These are phyloP conservation scores for Paedocypris micromegethes DNA, from an alignment of 2,797 vertebrate genomes.

Conservation along the genomic window DNA sequence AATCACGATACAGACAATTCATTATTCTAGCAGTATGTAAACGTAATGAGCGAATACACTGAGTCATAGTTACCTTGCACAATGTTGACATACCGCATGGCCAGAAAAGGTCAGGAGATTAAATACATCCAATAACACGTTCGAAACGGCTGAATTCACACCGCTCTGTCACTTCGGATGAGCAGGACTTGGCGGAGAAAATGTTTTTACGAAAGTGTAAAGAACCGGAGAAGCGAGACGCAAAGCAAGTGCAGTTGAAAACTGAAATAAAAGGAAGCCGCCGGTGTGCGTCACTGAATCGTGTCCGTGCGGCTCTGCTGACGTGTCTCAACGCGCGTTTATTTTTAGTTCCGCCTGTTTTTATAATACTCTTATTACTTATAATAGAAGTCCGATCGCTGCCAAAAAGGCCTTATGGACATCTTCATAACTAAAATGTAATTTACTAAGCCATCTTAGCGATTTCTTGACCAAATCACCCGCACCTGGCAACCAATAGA, in stretches of 20 bases:
- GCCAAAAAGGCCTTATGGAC: no score
- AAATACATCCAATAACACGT: slow-evolving; percentile 1
- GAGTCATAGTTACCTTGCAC: slow-evolving; percentile 39
- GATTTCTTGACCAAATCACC: no score
- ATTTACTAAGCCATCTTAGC: no score
- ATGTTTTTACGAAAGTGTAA: background rate
- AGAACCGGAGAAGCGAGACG: slow-evolving; percentile 53
- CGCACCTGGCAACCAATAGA: no score
- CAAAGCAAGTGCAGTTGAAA: background rate
- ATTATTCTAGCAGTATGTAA: no score
- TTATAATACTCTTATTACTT: background rate
- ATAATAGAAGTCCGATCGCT: no score
- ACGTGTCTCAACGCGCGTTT: slow-evolving; percentile 63
- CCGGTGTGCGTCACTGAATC: slow-evolving; percentile 56
- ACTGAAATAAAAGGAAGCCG: slow-evolving; percentile 11
- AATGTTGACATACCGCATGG: slow-evolving; percentile 29
- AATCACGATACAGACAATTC: no score
- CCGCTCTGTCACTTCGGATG: background rate
- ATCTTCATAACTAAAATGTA: no score
- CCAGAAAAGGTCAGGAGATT: slow-evolving; percentile 13
- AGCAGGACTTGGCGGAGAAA: background rate
- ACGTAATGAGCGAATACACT: background rate
- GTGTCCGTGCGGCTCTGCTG: slow-evolving; percentile 61
- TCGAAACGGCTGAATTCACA: background rate
- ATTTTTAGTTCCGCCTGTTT: slow-evolving; percentile 53